Conservation (phyloP, 2,797 vertebrate genomes). For the Liasis olivaceus region DNA sequence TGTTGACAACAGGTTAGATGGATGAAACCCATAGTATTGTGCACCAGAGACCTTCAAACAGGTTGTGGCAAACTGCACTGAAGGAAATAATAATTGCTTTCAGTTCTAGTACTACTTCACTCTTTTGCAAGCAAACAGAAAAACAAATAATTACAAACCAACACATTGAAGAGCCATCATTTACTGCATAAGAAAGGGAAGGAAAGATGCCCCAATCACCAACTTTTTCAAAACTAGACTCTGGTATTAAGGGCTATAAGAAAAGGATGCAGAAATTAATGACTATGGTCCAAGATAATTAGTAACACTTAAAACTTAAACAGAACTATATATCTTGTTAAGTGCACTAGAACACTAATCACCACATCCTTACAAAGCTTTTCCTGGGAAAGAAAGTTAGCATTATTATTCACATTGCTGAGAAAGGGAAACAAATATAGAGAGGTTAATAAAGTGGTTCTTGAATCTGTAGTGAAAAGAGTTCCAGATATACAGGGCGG, state of each 20-base stretch:
- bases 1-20: background rate
- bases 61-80: background rate
- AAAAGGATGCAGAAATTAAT: conserved; percentile 31
- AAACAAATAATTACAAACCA: background rate
- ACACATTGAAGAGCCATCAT: background rate
- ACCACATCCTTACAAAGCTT: background rate
- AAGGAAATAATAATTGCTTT: background rate
- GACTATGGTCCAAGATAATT: conserved; percentile 25
- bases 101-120: background rate
- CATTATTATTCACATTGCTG: conserved; percentile 14
- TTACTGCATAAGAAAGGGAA: background rate
- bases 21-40: too few species aligned
- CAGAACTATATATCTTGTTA: conserved; percentile 21
- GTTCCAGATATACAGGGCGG: conserved; percentile 9
- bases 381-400: conserved; percentile 5
- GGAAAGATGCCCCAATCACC: background rate
- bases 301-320: conserved; percentile 35
- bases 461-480: conserved; percentile 7
- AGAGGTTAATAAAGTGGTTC: conserved; percentile 18
- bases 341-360: conserved; percentile 13
- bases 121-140: background rate
- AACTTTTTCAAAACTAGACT: background rate
- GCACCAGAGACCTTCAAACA: background rate
- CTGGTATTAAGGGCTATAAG: background rate
- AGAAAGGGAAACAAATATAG: conserved; percentile 18